Percentiles rank a stretch among this genome's conserved stretches.
Evolutionary conservation across 2,797 vertebrate species (phyloP).

Genomic region (Percopsis omiscomaycus): DNA sequence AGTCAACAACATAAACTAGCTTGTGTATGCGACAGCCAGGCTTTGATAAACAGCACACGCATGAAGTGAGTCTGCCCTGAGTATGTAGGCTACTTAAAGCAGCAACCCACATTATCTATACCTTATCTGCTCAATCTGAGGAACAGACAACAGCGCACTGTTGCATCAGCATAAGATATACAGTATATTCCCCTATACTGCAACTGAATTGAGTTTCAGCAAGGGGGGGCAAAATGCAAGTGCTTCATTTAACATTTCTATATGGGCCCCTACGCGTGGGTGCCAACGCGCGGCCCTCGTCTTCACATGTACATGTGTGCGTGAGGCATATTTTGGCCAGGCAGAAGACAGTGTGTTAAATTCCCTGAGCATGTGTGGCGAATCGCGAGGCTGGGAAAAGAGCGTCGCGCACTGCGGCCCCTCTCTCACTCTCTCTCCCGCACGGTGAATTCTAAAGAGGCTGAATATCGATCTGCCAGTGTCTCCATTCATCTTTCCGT

Average conservation of each 20-base stretch:
- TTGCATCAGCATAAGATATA: conserved; percentile 24
- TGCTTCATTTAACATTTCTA: conserved; percentile 59
- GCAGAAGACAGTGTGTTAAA: conserved; percentile 71
- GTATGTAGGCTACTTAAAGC: conserved; percentile 37
- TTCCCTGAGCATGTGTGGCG: conserved; percentile 79
- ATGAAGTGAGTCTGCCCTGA: conserved; percentile 23
- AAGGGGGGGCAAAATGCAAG: conserved; percentile 29
- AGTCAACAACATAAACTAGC: conserved; percentile 67
- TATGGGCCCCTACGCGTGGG: conserved; percentile 34
- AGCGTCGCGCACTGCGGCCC: conserved; percentile 65
- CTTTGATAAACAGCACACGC: conserved; percentile 47
- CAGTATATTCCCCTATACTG: conserved; percentile 8
- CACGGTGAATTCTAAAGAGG: conserved; percentile 61
- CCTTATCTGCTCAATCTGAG: conserved; percentile 2
- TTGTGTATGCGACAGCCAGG: conserved; percentile 49
- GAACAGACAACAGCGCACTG: conserved; percentile 14
- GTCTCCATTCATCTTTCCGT: conserved; percentile 39
- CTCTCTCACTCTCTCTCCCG: conserved; percentile 40
- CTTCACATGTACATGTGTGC: conserved; percentile 36
- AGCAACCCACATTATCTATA: conserved; percentile 37
- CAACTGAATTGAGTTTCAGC: too few relatives aligned
- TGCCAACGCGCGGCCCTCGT: conserved; percentile 59
- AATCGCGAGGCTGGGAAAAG: conserved; percentile 76
- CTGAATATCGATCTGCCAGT: conserved; percentile 61
- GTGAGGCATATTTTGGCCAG: conserved; percentile 54